Evolutionary conservation across 2,888 invertebrate species (phyloP), one percentile per base, ranked within the genome.

Genomic region (Drosophila merina): DNA sequence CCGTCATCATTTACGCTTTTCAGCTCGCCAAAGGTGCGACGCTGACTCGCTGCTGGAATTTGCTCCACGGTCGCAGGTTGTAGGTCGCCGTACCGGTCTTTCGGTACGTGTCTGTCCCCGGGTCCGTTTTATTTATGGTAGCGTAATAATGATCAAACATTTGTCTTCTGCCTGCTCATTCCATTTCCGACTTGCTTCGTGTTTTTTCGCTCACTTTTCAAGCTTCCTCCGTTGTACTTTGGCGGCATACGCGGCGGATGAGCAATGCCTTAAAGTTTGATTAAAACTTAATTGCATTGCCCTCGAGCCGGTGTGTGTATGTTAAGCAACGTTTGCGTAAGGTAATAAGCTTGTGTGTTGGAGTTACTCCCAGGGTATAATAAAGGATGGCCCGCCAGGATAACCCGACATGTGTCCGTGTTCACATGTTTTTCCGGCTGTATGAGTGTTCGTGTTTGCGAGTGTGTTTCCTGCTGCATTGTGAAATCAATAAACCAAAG

Each of bases 101-200:
- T 10, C 14, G 48, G 49, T 40, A 52, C 10, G 52, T 59, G 57
- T 66, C 57, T 54, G 72, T 60, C 52, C 40, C 26, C 14, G 40
- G 40, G 79, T 82, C 79, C 67, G 76, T 63, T 67, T 83, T 83
- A 85, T 85, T 85, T 85, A 85, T 85, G 77, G 77, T 77, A 72
- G 62, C 72, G 79, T 84, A 85, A 83, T 85, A 85, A 85, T 85
- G 86, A 86, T 86, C 81, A 73, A 70, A 73, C 84, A 85, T 85
- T 85, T 86, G 77, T 85, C 84, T 86, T 86, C 57, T 69, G 74
- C 67, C 67, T 51, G 52, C 69, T 68, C 44, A 42, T 52, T 38
- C 36, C 62, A 44, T 14, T 63, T 57, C 40, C 36, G 38, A 44
- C 52, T 30, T 48, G 59, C 73, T 77, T 5, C 36, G n/a, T 36